Percentiles rank a stretch among this genome's conserved stretches.
Conservation (phyloP, 2,797 vertebrate genomes). For the Poliocrania exsul region DNA sequence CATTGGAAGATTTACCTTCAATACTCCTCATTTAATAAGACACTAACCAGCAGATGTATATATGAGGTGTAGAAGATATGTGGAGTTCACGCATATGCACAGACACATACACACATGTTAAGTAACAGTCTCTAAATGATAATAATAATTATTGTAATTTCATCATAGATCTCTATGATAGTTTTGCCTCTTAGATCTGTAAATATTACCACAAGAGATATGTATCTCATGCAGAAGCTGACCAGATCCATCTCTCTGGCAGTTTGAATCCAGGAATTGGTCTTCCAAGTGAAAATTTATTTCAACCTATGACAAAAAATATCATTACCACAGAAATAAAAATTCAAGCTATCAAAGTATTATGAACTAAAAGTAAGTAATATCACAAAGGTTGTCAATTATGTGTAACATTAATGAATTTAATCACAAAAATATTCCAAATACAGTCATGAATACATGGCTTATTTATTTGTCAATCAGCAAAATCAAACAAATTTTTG, state of each 20-base stretch:
- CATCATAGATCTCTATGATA: neutral
- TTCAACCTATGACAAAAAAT: neutral
- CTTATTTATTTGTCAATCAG: neutral
- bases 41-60: neutral
- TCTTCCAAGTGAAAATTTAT: neutral
- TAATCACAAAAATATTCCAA: neutral
- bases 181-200: neutral
- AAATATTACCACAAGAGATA: neutral
- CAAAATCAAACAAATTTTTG: neutral
- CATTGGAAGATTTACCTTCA: neutral
- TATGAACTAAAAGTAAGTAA: neutral
- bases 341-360: neutral
- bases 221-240: neutral
- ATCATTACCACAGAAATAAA: neutral
- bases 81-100: fast-evolving
- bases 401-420: neutral
- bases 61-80: neutral
- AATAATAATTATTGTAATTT: neutral
- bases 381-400: neutral
- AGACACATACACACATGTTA: fast-evolving
- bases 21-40: neutral
- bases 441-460: neutral
- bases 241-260: neutral
- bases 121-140: neutral
- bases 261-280: neutral